A percentile compares a stretch with the other conserved stretches of the same genome.
Conservation (phyloP, 1,140 invertebrate genomes). For the Pogonomyrmex barbatus region DNA sequence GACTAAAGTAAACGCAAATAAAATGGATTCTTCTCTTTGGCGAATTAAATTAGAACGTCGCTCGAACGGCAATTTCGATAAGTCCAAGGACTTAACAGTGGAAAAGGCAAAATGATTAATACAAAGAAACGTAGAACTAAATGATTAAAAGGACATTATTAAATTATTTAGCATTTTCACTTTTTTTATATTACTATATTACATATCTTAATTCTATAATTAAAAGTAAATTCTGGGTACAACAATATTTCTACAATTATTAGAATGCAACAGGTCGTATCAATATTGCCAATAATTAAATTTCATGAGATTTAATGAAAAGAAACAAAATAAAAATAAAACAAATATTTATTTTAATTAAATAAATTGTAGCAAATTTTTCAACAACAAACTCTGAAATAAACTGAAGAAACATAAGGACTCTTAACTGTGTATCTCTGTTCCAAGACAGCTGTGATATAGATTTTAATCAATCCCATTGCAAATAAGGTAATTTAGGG, state of each 20-base stretch:
- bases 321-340: not conserved
- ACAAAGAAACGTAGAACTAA: not conserved
- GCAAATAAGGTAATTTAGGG: conserved; percentile 28
- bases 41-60: conserved; percentile 52
- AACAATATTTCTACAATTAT: not conserved
- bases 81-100: not conserved
- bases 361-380: not conserved
- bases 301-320: not conserved
- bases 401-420: not conserved
- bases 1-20: conserved; percentile 56
- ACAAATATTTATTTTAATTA: conserved; percentile 9
- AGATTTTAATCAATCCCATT: conserved; percentile 48
- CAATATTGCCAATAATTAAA: not conserved
- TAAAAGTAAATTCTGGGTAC: not conserved
- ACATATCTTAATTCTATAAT: not conserved
- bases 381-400: not conserved
- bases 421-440: not conserved
- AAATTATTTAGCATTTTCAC: not conserved
- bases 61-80: conserved; percentile 31
- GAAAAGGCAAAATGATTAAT: not conserved
- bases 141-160: not conserved
- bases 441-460: not conserved
- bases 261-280: not conserved
- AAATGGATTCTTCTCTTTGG: conserved; percentile 29
- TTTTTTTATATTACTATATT: not conserved